A percentile compares a stretch with the other conserved stretches of the same genome.
Evolutionary conservation across 2,797 vertebrate species (phyloP).

Genomic region (Malurus leucopterus): DNA sequence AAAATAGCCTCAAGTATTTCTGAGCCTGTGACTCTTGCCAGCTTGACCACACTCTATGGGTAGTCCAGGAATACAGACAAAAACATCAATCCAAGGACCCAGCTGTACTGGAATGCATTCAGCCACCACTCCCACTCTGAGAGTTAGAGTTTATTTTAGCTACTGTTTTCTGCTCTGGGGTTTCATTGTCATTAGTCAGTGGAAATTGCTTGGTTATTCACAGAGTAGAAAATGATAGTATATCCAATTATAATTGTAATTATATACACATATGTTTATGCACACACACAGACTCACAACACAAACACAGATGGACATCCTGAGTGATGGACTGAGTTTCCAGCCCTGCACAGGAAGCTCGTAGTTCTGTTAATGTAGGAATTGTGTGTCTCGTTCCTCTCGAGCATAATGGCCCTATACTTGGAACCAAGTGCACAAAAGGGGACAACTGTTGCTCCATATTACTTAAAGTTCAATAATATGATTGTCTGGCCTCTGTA

Average conservation of each 20-base stretch:
- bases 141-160: slow-evolving; percentile 40
- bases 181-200: slow-evolving; percentile 15
- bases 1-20: slow-evolving; percentile 30
- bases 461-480: slow-evolving; percentile 3
- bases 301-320: background rate
- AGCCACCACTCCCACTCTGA: slow-evolving; percentile 2
- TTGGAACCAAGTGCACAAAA: background rate
- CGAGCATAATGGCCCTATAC: background rate
- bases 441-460: background rate
- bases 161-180: slow-evolving; percentile 21
- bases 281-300: background rate
- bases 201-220: slow-evolving; percentile 18
- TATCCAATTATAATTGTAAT: slow-evolving; percentile 17
- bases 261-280: background rate
- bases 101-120: slow-evolving; percentile 27
- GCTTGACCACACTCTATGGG: slow-evolving; percentile 18
- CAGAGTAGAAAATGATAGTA: background rate
- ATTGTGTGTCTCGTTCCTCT: background rate
- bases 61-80: slow-evolving; percentile 21
- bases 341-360: background rate
- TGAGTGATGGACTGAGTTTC: background rate
- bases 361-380: background rate
- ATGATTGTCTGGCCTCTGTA: background rate
- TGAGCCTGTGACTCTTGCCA: slow-evolving; percentile 30
- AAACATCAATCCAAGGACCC: slow-evolving; percentile 36